Conservation (phyloP, 1,140 invertebrate genomes). For the Caenorhabditis brenneri region DNA sequence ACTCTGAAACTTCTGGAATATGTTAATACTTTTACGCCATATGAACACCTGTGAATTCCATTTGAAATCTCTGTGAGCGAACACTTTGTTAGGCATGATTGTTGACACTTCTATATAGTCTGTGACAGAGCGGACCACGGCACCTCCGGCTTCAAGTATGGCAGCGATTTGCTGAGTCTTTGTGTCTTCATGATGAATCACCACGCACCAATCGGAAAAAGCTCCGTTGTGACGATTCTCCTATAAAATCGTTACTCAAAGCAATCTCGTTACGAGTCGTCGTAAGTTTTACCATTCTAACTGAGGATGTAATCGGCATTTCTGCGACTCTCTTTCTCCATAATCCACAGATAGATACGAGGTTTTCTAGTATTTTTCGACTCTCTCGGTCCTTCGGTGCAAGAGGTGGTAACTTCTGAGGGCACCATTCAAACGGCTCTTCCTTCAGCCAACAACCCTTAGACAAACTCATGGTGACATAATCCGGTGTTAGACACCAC, state of each 20-base stretch:
- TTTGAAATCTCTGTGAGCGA: background rate
- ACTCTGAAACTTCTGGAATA: background rate
- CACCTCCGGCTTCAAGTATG: constrained; percentile 2
- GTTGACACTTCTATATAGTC: background rate
- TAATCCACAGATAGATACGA: background rate
- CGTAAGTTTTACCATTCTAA: constrained; percentile 3
- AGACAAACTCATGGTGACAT: background rate
- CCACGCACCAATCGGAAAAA: background rate
- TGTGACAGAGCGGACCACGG: background rate
- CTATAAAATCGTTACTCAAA: too few species aligned
- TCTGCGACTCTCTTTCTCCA: background rate
- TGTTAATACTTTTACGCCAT: background rate
- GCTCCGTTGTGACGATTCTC: background rate
- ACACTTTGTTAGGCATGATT: background rate
- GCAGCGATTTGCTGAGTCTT: background rate
- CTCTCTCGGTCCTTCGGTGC: background rate
- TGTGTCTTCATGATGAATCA: background rate
- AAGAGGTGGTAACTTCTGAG: background rate
- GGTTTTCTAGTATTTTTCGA: background rate
- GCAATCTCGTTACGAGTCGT: too few species aligned
- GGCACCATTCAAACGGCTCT: background rate
- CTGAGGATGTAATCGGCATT: background rate
- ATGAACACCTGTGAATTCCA: background rate
- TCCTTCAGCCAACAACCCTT: background rate
- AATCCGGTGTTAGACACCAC: constrained; percentile 38